These are phyloP conservation scores for Turdus rufiventris DNA, from an alignment of 2,113 vertebrate genomes.

Conservation along the genomic window DNA sequence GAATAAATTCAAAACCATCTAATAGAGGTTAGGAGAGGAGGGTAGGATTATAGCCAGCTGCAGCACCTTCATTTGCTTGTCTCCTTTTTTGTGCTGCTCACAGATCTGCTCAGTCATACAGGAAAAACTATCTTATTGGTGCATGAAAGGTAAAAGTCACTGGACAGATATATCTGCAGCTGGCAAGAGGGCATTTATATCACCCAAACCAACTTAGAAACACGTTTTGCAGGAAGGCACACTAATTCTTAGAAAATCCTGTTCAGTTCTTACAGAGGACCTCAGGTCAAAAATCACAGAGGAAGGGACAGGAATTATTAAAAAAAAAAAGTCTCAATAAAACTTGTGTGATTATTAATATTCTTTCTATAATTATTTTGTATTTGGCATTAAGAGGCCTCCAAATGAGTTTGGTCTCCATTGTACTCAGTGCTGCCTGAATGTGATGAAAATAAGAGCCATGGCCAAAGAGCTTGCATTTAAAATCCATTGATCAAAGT, in stretches of 20 bases:
- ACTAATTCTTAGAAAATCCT: neutral
- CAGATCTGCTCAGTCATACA: neutral
- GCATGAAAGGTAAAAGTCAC: neutral
- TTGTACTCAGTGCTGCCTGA: neutral
- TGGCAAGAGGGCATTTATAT: neutral
- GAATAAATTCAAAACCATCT: neutral
- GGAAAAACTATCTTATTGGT: neutral
- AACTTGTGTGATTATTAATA: neutral
- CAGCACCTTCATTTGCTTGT: neutral
- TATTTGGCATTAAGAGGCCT: neutral
- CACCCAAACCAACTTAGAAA: neutral
- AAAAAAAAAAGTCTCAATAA: neutral
- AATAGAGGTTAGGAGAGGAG: neutral
- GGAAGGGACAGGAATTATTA: neutral
- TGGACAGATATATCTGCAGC: neutral
- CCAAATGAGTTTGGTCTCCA: neutral
- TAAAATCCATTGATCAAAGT: constrained; percentile 34
- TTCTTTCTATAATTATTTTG: neutral
- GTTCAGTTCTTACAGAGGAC: neutral
- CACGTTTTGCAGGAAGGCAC: neutral
- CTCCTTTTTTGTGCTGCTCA: neutral
- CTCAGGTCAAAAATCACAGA: neutral
- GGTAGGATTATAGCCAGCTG: neutral
- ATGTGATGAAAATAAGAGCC: neutral
- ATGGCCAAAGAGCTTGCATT: neutral